These are phyloP conservation scores for Temnothorax curvispinosus DNA, from an alignment of 1,140 invertebrate species.

Conservation along the genomic window DNA sequence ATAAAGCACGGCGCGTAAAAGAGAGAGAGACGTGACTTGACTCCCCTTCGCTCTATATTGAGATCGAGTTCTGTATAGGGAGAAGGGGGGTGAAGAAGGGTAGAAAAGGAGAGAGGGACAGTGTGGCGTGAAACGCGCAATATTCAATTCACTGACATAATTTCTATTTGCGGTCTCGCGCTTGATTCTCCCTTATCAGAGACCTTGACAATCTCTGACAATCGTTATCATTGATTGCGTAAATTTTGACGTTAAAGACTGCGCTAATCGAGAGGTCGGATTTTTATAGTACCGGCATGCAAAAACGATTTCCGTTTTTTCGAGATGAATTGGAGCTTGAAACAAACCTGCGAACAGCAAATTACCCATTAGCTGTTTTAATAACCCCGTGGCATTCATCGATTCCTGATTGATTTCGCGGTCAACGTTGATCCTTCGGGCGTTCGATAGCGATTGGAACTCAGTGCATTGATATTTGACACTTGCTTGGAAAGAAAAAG, in stretches of 20 bases:
- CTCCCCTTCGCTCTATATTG: slow-evolving; percentile 29
- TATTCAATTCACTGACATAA: no score
- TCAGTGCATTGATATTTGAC: background rate
- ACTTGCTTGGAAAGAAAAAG: background rate
- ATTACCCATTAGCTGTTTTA: slow-evolving; percentile 39
- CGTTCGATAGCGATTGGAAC: background rate
- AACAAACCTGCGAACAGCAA: slow-evolving; percentile 25
- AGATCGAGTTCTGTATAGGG: slow-evolving; percentile 47
- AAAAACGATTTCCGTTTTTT: background rate
- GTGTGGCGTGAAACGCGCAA: background rate
- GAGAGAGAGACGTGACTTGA: slow-evolving; percentile 8
- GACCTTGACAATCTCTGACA: background rate
- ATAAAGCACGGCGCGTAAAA: slow-evolving; percentile 46
- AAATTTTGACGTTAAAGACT: background rate
- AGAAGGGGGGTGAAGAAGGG: background rate
- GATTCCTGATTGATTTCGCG: background rate
- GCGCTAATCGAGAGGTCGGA: background rate
- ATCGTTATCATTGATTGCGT: background rate
- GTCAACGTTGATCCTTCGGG: background rate
- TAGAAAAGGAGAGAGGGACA: background rate
- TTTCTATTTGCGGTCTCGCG: background rate
- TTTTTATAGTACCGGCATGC: no score
- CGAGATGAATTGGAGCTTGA: background rate
- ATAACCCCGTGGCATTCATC: background rate
- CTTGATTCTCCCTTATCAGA: background rate